A percentile compares a stretch with the other conserved stretches of the same genome.
Conservation (phyloP, 2,113 vertebrate genomes). For the Sakesphorus luctuosus region DNA sequence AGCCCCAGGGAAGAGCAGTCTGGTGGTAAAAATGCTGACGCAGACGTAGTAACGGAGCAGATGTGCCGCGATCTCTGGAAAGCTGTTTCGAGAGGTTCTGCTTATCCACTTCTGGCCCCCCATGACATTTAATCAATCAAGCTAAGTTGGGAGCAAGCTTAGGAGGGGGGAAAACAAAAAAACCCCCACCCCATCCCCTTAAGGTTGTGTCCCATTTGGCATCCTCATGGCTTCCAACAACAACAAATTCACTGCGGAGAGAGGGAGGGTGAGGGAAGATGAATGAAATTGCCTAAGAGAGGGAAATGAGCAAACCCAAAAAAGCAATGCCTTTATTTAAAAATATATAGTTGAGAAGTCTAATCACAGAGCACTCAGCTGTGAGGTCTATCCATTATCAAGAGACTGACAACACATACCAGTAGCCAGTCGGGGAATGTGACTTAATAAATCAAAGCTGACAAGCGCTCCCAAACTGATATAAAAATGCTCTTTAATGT, state of each 20-base stretch:
- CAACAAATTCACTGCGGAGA: neutral
- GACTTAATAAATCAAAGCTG: constrained; percentile 97
- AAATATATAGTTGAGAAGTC: constrained; percentile 76
- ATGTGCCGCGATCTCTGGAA: neutral
- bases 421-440: constrained; percentile 82
- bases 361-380: constrained; percentile 81
- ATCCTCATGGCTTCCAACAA: neutral
- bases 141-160: neutral
- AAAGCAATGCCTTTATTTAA: constrained; percentile 71
- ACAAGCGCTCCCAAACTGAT: constrained; percentile 87
- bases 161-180: neutral
- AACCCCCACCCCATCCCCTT: neutral
- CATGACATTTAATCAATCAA: neutral
- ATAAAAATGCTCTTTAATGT: constrained; percentile 85
- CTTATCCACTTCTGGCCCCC: neutral
- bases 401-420: constrained; percentile 85
- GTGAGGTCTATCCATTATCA: constrained; percentile 87
- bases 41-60: neutral
- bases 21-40: neutral
- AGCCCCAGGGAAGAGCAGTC: neutral
- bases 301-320: neutral
- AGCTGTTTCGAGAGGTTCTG: neutral
- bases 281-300: constrained; percentile 6
- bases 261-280: neutral
- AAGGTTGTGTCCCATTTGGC: neutral